phyloP scores from a whole-genome alignment of 2,113 vertebrate species.

The Castor canadensis region DNA sequence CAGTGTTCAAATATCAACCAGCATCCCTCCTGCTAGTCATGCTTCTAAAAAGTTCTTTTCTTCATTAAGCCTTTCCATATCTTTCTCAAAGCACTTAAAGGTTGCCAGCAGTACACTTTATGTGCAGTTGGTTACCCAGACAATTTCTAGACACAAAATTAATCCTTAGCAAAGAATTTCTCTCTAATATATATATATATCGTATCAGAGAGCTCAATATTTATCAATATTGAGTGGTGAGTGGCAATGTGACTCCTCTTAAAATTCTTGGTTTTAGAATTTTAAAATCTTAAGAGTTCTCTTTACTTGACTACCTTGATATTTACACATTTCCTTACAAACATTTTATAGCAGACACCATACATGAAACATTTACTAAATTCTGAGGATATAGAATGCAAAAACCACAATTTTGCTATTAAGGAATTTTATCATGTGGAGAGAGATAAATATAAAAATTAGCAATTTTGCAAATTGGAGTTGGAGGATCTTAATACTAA shows the following conservation, averaged over 20 bases:
- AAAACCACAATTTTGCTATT: background rate
- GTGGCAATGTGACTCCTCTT: background rate
- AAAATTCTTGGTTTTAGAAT: background rate
- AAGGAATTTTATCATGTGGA: background rate
- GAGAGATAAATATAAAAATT: background rate
- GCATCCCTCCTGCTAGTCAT: background rate
- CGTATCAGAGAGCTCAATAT: background rate
- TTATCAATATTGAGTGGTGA: background rate
- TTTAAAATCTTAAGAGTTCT: background rate
- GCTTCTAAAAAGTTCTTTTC: background rate
- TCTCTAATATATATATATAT: background rate
- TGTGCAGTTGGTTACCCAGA: background rate
- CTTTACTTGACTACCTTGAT: background rate
- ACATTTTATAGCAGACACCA: background rate
- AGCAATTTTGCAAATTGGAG: fast-evolving
- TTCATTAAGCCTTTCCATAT: background rate
- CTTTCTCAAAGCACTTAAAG: background rate
- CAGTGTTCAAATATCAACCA: background rate
- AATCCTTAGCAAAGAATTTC: background rate
- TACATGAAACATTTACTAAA: background rate
- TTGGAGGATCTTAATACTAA: background rate
- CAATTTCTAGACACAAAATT: background rate
- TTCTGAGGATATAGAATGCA: background rate
- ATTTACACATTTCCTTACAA: background rate
- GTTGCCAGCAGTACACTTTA: background rate